Percentiles rank a stretch among this genome's conserved stretches.
These are phyloP conservation scores for Teinopalpus imperialis DNA, from an alignment of 2,888 invertebrate species.

Conservation along the genomic window DNA sequence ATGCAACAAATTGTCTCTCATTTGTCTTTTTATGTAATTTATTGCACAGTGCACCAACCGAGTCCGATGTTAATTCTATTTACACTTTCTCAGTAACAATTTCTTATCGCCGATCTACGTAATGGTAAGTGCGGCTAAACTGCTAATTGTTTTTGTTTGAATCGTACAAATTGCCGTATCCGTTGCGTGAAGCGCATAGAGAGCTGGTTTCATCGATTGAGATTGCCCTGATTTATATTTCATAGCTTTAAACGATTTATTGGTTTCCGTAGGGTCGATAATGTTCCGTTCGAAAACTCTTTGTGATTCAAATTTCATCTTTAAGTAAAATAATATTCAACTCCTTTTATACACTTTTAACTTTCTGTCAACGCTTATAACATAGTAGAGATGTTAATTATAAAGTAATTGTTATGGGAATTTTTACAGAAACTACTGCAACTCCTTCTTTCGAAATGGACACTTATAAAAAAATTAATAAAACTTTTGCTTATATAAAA, in stretches of 20 bases:
- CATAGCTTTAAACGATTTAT: constrained; percentile 56
- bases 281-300: constrained; percentile 37
- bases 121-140: constrained; percentile 63
- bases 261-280: constrained; percentile 55
- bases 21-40: constrained; percentile 30
- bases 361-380: too few relatives aligned
- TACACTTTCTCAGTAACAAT: constrained; percentile 40
- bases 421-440: too few relatives aligned
- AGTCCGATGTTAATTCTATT: constrained; percentile 34
- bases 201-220: constrained; percentile 55
- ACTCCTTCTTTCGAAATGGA: too few relatives aligned
- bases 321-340: too few relatives aligned
- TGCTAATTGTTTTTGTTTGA: constrained; percentile 64
- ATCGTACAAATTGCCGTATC: constrained; percentile 58
- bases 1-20: constrained; percentile 30
- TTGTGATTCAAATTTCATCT: too few relatives aligned
- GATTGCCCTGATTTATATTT: constrained; percentile 73
- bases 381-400: too few relatives aligned
- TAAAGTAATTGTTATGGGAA: too few relatives aligned
- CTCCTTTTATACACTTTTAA: too few relatives aligned
- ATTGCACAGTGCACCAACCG: constrained; percentile 25
- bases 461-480: too few relatives aligned
- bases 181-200: constrained; percentile 61
- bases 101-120: constrained; percentile 70
- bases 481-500: too few relatives aligned